Evolutionary conservation across 2,888 invertebrate genomes (phyloP).

Genomic region (Chydorus sphaericus): DNA sequence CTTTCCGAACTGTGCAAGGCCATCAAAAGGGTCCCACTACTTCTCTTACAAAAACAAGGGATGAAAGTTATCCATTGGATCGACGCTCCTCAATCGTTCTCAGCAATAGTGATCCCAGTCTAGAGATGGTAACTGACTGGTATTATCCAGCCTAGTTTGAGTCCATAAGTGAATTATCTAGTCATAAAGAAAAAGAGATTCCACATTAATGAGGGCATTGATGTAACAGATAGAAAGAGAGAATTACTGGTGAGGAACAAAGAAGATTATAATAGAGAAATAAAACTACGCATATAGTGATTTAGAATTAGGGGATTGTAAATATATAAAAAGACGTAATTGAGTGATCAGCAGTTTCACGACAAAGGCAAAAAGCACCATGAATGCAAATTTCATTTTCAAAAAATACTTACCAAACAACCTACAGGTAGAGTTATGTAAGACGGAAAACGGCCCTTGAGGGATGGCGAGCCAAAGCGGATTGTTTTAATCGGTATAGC

Average conservation of each 20-base stretch:
- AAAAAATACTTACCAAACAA: neutral
- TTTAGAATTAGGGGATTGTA: neutral
- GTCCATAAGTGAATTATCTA: neutral
- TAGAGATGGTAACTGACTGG: conserved; percentile 1
- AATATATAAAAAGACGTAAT: neutral
- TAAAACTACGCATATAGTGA: neutral
- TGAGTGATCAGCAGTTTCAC: neutral
- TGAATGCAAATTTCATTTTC: too few relatives aligned
- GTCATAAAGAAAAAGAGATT: neutral
- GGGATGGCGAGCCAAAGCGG: conserved; percentile 1
- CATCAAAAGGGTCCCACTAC: neutral
- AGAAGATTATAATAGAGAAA: neutral
- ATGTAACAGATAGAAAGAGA: neutral
- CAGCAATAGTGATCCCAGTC: conserved; percentile 8
- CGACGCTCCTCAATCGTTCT: conserved; percentile 2
- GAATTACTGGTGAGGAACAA: neutral
- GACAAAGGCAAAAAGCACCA: too few relatives aligned
- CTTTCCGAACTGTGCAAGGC: neutral
- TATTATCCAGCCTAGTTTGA: conserved; percentile 5
- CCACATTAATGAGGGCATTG: neutral
- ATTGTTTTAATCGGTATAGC: neutral
- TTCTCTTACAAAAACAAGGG: neutral
- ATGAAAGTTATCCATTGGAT: neutral
- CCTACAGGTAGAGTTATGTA: neutral
- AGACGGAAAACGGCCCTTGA: conserved; percentile 5